phyloP scores from a whole-genome alignment of 2,113 vertebrate species.

The Lasiurus cinereus region DNA sequence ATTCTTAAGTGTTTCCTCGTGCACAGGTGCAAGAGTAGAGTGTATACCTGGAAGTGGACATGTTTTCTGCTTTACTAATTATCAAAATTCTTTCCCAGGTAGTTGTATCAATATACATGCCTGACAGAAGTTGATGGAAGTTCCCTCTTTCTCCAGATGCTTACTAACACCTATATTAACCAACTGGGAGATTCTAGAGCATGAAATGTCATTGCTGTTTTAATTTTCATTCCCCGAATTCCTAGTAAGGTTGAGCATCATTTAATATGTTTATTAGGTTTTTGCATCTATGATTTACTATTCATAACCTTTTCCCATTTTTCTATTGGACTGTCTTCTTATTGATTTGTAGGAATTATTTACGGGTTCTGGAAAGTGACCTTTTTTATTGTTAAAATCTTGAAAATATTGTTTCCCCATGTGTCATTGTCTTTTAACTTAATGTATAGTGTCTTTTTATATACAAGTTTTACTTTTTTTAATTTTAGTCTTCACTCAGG shows the following conservation, averaged over 20 bases:
- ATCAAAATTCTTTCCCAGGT: background rate
- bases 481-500: background rate
- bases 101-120: background rate
- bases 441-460: background rate
- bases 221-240: background rate
- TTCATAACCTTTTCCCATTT: background rate
- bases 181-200: background rate
- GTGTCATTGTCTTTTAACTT: background rate
- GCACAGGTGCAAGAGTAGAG: background rate
- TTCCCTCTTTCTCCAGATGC: background rate
- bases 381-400: conserved; percentile 12
- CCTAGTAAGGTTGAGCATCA: background rate
- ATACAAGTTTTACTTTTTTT: background rate
- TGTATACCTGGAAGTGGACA: background rate
- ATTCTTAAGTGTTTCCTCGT: background rate
- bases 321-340: background rate
- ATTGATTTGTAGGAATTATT: background rate
- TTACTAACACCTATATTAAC: background rate
- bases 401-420: background rate
- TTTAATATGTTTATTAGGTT: background rate
- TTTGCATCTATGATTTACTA: background rate
- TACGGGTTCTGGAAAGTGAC: background rate
- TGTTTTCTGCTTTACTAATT: background rate
- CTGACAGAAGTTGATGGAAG: background rate
- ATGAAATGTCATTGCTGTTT: background rate